Base-by-base conservation (phyloP, 2,797 vertebrate species). In the Erethizon dorsatum region DNA sequence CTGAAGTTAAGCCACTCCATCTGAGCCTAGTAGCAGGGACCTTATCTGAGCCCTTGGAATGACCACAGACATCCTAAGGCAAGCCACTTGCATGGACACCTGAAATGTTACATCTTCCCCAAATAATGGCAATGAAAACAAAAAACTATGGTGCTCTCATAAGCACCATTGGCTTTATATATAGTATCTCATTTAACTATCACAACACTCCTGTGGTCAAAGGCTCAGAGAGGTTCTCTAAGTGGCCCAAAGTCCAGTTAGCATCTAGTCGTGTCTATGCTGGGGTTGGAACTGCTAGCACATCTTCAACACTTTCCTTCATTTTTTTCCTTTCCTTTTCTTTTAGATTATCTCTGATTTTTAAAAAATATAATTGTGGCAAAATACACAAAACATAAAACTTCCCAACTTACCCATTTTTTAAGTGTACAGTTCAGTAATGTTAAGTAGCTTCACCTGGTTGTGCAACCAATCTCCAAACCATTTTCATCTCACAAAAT, bases 261-360 rank as follows among this genome's bases (percentile, higher is more conserved):
- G 13, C 69, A 73, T 2, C 20, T n/a, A 41, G 1, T 52, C 80
- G 14, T 26, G 24, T 67, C 67, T 94, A 22, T 15, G 22, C 6
- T 45, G 45, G 50, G 17, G 28, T 20, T 31, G 83, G 78, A 82
- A 97, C 17, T 86, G n/a, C 15, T 12, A 71, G 12, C 6, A 18
- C 71, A 6, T 75, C 50, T 88, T 83, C 83, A 63, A 78, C 78
- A 17, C 26, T 7, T 8, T 37, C 6, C 37, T 18, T 28, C 47
- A 14, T 45, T n/a, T 33, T 47, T 80, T 87, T 63, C 18, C 77
- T 50, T 57, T 95, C 47, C 8, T 78, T 56, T 67, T 8, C 50
- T 83, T 77, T 90, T 89, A 92, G 11, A 50, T 50, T 41, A 83
- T 69, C 45, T 92, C 26, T 80, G 20, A 28, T n/a, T 63, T 89